Percentiles rank a stretch among this genome's conserved stretches.
Conservation (phyloP, 2,797 vertebrate genomes). For the Bovichtus diacanthus region DNA sequence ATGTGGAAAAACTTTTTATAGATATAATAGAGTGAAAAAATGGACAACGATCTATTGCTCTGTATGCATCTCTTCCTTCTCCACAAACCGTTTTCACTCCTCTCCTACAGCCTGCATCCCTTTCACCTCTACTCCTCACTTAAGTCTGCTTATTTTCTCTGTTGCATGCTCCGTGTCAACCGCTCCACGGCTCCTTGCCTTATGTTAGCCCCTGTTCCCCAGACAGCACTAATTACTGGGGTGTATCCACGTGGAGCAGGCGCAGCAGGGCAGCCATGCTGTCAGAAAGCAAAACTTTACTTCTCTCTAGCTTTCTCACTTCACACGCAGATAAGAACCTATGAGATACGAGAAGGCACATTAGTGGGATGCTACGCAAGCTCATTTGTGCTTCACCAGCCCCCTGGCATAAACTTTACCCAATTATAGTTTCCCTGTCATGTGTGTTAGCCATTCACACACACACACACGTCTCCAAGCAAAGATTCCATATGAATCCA, state of each 20-base stretch:
- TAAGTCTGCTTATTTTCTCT: slow-evolving; percentile 13
- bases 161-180: not conserved
- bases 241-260: slow-evolving; percentile 33
- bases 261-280: slow-evolving; percentile 39
- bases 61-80: not conserved
- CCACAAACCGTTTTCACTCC: slow-evolving; percentile 15
- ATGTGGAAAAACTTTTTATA: not conserved
- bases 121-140: slow-evolving; percentile 19
- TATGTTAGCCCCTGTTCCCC: slow-evolving; percentile 17
- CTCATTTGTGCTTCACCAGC: slow-evolving; percentile 55
- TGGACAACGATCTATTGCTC: not conserved
- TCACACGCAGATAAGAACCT: slow-evolving; percentile 20
- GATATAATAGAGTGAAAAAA: not conserved
- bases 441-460: slow-evolving; percentile 11
- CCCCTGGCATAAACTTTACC: slow-evolving; percentile 72
- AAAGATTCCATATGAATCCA: slow-evolving; percentile 46
- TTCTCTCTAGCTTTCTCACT: slow-evolving; percentile 34
- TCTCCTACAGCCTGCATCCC: not conserved
- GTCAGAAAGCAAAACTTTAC: slow-evolving; percentile 44
- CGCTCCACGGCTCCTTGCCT: slow-evolving; percentile 4
- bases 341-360: slow-evolving; percentile 32
- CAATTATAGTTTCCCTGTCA: slow-evolving; percentile 70
- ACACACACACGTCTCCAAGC: slow-evolving; percentile 39
- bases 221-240: slow-evolving; percentile 56
- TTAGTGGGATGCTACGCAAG: slow-evolving; percentile 52